Base-by-base conservation (phyloP, 1,140 invertebrate genomes). In the Apis dorsata region DNA sequence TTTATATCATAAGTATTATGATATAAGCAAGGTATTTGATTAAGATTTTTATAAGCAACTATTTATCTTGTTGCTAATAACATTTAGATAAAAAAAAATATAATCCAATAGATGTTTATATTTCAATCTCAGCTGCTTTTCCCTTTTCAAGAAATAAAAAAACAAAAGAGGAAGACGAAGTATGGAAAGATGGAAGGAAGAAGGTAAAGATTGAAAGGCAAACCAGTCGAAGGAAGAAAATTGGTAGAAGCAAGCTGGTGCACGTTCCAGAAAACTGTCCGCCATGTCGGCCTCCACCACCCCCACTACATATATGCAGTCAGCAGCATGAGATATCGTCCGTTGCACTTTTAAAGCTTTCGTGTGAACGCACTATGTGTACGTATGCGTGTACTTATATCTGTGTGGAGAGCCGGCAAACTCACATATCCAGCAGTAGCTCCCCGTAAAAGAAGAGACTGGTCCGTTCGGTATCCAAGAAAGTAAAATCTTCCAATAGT, bases 251-350 rank as follows among this genome's bases (percentile, higher is more conserved):
- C 66, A 79, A 74, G 28, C 66, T 55, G 49, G 74, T 85, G 77
- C 81, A 84, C 84, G 84, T 88, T 89, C 79, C 87, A 88, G 87
- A 89, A 89, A 88, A 89, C 86, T 88, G 81, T 87, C 84, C 87
- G 87, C 88, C 87, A 86, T 89, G 81, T 73, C 73, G 77, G 70
- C 85, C 63, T 84, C 75, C 63, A 21, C 76, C 65, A 49, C 86
- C 78, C 72, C 68, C 70, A 78, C 81, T 53, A 81, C 69, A 28
- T 86, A 57, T 72, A 81, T 85, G 84, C 86, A 84, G 44, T 80
- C 44, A 65, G 57, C 70, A 62, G 49, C 65, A 60, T 81, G 79
- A 86, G 87, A 88, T 88, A 86, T 86, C 87, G 81, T 86, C 87
- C 88, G 85, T 88, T 89, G 88, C 88, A 88, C 87, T 89, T 86